Percentiles rank a stretch among this genome's conserved stretches.
phyloP scores from a whole-genome alignment of 2,797 vertebrate genomes.

The Gymnodraco acuticeps region DNA sequence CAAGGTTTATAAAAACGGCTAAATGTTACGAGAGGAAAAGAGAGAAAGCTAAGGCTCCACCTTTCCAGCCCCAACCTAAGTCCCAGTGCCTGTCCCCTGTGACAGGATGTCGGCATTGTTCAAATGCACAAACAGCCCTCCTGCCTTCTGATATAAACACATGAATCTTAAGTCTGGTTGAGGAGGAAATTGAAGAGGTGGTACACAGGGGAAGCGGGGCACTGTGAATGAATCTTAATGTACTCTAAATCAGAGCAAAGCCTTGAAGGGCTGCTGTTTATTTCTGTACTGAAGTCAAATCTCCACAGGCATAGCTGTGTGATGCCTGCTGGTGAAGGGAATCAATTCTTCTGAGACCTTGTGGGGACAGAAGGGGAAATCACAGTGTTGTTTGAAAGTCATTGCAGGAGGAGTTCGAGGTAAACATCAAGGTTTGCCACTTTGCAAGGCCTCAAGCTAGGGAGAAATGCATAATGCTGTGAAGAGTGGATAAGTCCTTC shows the following conservation, averaged over 20 bases:
- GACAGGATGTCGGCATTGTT: conserved; percentile 79
- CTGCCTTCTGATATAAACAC: conserved; percentile 74
- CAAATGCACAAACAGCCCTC: conserved; percentile 70
- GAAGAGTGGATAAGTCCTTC: conserved; percentile 20
- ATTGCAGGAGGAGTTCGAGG: conserved; percentile 68
- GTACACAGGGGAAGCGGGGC: conserved; percentile 65
- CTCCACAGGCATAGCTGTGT: conserved; percentile 72
- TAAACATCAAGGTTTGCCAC: conserved; percentile 72
- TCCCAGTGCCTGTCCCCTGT: conserved; percentile 57
- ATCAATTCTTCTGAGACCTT: conserved; percentile 79
- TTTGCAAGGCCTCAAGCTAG: conserved; percentile 63
- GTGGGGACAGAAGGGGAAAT: conserved; percentile 80
- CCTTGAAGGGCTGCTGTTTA: conserved; percentile 77
- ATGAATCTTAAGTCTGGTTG: conserved; percentile 67
- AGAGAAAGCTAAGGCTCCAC: conserved; percentile 34
- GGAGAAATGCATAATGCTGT: conserved; percentile 19
- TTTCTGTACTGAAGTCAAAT: conserved; percentile 78
- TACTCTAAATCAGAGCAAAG: conserved; percentile 77
- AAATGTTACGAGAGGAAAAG: conserved; percentile 63
- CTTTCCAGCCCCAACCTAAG: conserved; percentile 39
- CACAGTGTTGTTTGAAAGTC: conserved; percentile 77
- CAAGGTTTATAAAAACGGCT: conserved; percentile 63
- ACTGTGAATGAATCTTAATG: conserved; percentile 78
- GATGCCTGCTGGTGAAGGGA: conserved; percentile 74
- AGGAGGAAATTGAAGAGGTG: conserved; percentile 76